Percentiles rank a stretch among this genome's conserved stretches.
Conservation (phyloP, 2,113 vertebrate genomes). For the Nothobranchius furzeri region DNA sequence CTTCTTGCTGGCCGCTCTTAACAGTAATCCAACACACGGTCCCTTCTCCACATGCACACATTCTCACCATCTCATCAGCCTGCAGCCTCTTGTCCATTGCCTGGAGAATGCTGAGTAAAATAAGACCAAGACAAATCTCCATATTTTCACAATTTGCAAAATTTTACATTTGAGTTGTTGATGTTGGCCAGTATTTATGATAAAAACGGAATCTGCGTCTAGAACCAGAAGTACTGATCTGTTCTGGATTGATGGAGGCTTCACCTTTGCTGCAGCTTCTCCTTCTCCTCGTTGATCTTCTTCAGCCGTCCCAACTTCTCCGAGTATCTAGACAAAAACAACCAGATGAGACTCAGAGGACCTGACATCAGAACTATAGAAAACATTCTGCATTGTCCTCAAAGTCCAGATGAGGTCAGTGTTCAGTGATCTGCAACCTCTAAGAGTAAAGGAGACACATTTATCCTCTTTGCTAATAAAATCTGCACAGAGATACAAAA, state of each 20-base stretch:
- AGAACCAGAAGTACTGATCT: too few relatives aligned
- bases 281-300: constrained; percentile 86
- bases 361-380: too few relatives aligned
- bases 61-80: constrained; percentile 91
- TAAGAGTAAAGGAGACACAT: too few relatives aligned
- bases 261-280: constrained; percentile 90
- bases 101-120: constrained; percentile 81
- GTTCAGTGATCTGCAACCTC: too few relatives aligned
- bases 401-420: background rate
- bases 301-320: constrained; percentile 90
- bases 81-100: constrained; percentile 88
- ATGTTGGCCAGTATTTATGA: background rate
- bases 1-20: background rate
- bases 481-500: too few relatives aligned
- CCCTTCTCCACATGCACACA: background rate
- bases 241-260: background rate
- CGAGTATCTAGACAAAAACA: constrained; percentile 78
- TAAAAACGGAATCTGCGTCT: too few relatives aligned
- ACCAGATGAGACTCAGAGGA: background rate
- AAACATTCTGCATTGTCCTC: background rate
- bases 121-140: background rate
- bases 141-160: background rate
- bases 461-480: too few relatives aligned
- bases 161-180: background rate
- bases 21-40: background rate